Percentiles rank a stretch among this genome's conserved stretches.
phyloP scores from a whole-genome alignment of 2,113 vertebrate genomes.

The Melanotaenia duboulayi region DNA sequence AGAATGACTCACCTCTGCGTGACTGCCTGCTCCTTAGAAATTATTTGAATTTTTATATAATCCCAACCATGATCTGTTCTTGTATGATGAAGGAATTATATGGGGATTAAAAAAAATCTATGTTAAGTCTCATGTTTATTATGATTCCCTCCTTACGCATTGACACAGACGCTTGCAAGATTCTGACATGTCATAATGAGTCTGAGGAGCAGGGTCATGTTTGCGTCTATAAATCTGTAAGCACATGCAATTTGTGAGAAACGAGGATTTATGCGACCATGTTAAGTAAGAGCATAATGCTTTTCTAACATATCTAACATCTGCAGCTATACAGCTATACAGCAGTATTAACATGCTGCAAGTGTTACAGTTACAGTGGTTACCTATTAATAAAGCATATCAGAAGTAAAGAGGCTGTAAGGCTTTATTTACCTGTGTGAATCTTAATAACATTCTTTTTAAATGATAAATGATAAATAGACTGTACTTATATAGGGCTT shows the following conservation, averaged over 20 bases:
- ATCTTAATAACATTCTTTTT: no score
- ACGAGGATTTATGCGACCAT: neutral
- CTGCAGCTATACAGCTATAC: neutral
- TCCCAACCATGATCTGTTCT: slow-evolving; percentile 7
- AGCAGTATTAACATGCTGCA: neutral
- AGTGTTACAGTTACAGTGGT: neutral
- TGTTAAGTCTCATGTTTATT: neutral
- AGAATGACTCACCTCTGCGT: slow-evolving; percentile 18
- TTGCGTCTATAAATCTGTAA: neutral
- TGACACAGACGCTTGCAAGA: slow-evolving; percentile 2
- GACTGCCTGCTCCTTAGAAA: slow-evolving; percentile 11
- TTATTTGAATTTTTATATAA: slow-evolving; percentile 25
- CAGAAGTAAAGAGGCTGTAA: neutral
- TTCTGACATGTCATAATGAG: neutral
- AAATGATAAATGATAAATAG: no score
- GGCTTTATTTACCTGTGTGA: neutral
- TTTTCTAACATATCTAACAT: neutral
- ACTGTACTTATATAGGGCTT: no score
- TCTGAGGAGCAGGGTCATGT: neutral
- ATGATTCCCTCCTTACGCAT: neutral
- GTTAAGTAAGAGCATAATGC: neutral
- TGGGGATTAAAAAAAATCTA: neutral
- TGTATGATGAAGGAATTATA: neutral
- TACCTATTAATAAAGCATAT: neutral
- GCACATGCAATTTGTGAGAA: neutral